Conservation (phyloP, 2,113 vertebrate species). For the Budorcas taxicolor region DNA sequence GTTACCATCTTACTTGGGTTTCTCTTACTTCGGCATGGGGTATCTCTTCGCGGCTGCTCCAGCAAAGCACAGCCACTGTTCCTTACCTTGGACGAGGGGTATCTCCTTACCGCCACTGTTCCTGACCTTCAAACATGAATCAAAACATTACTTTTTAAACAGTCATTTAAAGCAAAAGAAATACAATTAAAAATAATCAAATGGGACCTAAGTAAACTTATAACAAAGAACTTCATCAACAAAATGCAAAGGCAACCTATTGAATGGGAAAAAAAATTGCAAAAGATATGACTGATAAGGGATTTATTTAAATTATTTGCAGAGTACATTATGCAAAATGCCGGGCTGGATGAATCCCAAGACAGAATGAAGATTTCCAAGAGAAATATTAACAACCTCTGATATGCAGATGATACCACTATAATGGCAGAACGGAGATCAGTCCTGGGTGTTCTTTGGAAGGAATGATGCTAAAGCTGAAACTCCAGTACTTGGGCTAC, state of each 20-base stretch:
- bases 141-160: not conserved
- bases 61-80: too few relatives aligned
- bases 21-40: too few relatives aligned
- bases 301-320: not conserved
- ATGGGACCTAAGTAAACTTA: not conserved
- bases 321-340: not conserved
- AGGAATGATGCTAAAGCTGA: too few relatives aligned
- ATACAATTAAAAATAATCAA: not conserved
- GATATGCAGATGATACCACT: not conserved
- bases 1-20: too few relatives aligned
- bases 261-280: not conserved
- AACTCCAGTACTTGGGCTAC: too few relatives aligned
- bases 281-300: not conserved
- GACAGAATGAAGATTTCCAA: not conserved
- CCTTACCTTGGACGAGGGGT: too few relatives aligned
- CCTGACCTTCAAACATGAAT: not conserved
- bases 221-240: not conserved
- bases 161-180: not conserved
- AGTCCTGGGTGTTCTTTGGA: too few relatives aligned
- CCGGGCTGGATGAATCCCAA: not conserved
- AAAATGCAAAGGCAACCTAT: not conserved
- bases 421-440: not conserved
- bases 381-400: not conserved
- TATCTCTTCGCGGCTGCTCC: too few relatives aligned
- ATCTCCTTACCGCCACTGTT: too few relatives aligned